Percentiles rank a stretch among this genome's conserved stretches.
Conservation (phyloP, 2,113 vertebrate genomes). For the Dipodomys ordii region DNA sequence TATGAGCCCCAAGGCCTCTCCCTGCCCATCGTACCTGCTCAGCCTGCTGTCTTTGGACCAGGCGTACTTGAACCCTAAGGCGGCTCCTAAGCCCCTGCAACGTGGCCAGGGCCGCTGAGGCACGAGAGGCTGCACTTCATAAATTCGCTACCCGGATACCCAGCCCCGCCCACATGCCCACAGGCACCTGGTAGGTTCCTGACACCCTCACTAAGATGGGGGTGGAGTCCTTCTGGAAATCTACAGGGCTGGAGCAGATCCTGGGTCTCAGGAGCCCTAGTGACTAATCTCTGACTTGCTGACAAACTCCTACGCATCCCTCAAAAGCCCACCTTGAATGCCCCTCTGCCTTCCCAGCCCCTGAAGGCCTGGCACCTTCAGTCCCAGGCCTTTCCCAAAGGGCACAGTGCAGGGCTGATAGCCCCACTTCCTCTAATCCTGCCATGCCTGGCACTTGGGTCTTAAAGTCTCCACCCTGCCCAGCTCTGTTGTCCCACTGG, state of each 20-base stretch:
- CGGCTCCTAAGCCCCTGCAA: background rate
- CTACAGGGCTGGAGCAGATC: background rate
- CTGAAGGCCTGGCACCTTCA: background rate
- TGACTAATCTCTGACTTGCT: background rate
- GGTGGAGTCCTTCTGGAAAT: background rate
- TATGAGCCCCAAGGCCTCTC: background rate
- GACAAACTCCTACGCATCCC: background rate
- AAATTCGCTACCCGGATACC: too few relatives aligned
- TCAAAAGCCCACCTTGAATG: background rate
- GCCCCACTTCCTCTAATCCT: background rate
- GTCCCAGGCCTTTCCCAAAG: too few relatives aligned
- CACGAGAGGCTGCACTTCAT: too few relatives aligned
- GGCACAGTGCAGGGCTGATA: background rate
- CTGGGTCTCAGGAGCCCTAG: background rate
- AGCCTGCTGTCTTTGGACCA: background rate
- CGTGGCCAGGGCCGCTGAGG: fast-evolving
- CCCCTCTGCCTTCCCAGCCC: background rate
- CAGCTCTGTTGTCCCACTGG: background rate
- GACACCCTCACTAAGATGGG: background rate
- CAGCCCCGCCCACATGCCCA: too few relatives aligned
- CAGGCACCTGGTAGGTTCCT: too few relatives aligned
- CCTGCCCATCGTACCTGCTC: background rate
- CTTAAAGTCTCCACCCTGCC: background rate
- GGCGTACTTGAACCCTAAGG: background rate
- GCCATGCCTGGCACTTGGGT: background rate